Percentiles rank a stretch among this genome's conserved stretches.
phyloP scores from a whole-genome alignment of 2,888 invertebrate species.

The Rotaria sp. region DNA sequence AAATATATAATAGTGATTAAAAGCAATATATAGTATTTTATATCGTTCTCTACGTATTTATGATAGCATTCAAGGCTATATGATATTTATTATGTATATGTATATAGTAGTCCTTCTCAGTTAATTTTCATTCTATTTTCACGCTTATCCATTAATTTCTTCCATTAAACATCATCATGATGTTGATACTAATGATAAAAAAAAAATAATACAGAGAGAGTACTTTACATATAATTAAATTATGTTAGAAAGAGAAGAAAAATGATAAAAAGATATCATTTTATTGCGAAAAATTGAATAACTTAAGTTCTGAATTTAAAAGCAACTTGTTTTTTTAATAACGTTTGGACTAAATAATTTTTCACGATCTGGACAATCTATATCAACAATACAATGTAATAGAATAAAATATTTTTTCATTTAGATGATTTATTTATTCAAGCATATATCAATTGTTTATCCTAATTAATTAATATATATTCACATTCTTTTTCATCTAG shows the following conservation, averaged over 20 bases:
- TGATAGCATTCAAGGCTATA: not conserved
- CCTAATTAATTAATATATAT: slow-evolving; percentile 41
- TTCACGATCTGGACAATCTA: slow-evolving; percentile 42
- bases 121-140: slow-evolving; percentile 2
- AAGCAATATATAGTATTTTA: not conserved
- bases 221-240: too few relatives aligned
- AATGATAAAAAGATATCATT: slow-evolving; percentile 42
- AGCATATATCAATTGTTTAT: slow-evolving; percentile 37
- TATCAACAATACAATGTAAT: slow-evolving; percentile 44
- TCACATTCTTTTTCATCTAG: slow-evolving; percentile 43
- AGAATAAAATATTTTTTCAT: slow-evolving; percentile 45
- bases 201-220: not conserved
- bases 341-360: not conserved
- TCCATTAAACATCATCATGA: not conserved
- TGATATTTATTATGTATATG: not conserved
- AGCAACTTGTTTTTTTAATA: not conserved
- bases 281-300: not conserved
- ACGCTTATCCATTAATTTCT: not conserved
- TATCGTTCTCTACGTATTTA: not conserved
- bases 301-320: not conserved
- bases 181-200: not conserved
- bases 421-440: slow-evolving; percentile 44
- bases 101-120: not conserved
- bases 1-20: not conserved
- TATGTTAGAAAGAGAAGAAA: not conserved